A percentile compares a stretch with the other conserved stretches of the same genome.
Conservation (phyloP, 2,888 invertebrate species). For the Pristionchus maxplancki region DNA sequence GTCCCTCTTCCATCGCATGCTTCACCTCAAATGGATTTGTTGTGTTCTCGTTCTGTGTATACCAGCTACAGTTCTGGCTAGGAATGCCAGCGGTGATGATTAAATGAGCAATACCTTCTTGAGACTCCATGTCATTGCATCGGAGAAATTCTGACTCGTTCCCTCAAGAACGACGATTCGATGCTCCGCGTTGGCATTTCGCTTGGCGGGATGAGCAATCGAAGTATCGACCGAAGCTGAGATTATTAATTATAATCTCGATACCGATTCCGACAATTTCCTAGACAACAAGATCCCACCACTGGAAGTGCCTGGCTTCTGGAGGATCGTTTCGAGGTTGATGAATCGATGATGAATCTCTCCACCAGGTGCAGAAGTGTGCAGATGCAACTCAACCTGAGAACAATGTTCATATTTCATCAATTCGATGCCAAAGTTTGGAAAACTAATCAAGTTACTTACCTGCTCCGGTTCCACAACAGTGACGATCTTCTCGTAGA, state of each 20-base stretch:
- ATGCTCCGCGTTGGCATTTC: constrained; percentile 65
- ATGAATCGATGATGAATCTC: constrained; percentile 57
- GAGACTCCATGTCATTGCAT: constrained; percentile 71
- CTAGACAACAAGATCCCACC: not conserved
- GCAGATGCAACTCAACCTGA: constrained; percentile 44
- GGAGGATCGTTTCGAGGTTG: constrained; percentile 67
- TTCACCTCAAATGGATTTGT: constrained; percentile 6
- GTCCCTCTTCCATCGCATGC: constrained; percentile 44
- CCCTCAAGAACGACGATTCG: constrained; percentile 68
- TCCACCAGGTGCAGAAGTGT: constrained; percentile 43
- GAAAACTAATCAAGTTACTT: no score
- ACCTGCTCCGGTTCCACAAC: constrained; percentile 61
- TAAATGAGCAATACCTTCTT: constrained; percentile 63
- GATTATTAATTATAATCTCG: not conserved
- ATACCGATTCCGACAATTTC: not conserved
- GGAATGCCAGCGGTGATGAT: no score
- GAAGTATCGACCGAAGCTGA: constrained; percentile 23
- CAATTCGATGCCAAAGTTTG: no score
- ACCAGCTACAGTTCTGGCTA: no score
- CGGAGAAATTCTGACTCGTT: constrained; percentile 67
- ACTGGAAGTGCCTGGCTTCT: constrained; percentile 50
- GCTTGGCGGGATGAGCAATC: constrained; percentile 5
- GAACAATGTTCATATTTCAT: not conserved
- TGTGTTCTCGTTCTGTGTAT: not conserved
- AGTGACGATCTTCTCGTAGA: constrained; percentile 66